Evolutionary conservation across 1,140 invertebrate genomes (phyloP).

Genomic region (Aphis gossypii): DNA sequence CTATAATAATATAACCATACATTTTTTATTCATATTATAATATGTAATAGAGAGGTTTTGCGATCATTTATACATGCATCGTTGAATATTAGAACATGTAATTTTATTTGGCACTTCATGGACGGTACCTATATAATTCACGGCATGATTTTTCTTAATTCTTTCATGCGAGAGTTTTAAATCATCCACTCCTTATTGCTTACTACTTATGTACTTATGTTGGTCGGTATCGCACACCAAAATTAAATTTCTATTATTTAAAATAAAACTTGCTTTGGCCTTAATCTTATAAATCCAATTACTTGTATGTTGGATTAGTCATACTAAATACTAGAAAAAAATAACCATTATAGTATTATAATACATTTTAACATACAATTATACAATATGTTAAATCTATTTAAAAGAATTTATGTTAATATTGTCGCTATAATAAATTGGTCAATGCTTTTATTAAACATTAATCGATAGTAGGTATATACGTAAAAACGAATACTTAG

Average conservation of each 20-base stretch:
- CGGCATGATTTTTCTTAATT: not conserved
- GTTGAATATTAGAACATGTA: not conserved
- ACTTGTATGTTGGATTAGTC: too few species aligned
- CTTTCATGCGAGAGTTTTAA: not conserved
- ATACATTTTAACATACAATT: too few species aligned
- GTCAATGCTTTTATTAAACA: not conserved
- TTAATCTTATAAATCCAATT: too few species aligned
- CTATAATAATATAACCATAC: not conserved
- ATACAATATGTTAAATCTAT: not conserved
- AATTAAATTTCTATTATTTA: not conserved
- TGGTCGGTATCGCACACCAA: not conserved
- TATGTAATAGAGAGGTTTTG: not conserved
- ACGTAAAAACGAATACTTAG: not conserved
- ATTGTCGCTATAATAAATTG: not conserved
- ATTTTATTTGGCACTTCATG: not conserved
- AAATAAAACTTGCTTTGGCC: too few species aligned
- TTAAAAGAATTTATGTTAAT: not conserved
- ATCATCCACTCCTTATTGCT: not conserved
- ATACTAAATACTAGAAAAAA: too few species aligned
- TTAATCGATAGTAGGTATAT: not conserved
- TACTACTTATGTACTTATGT: not conserved
- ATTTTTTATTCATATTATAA: not conserved
- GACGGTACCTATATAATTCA: not conserved
- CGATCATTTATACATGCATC: not conserved
- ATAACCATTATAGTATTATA: too few species aligned